Base-by-base conservation (phyloP, 2,113 vertebrate genomes). In the Antennarius striatus region DNA sequence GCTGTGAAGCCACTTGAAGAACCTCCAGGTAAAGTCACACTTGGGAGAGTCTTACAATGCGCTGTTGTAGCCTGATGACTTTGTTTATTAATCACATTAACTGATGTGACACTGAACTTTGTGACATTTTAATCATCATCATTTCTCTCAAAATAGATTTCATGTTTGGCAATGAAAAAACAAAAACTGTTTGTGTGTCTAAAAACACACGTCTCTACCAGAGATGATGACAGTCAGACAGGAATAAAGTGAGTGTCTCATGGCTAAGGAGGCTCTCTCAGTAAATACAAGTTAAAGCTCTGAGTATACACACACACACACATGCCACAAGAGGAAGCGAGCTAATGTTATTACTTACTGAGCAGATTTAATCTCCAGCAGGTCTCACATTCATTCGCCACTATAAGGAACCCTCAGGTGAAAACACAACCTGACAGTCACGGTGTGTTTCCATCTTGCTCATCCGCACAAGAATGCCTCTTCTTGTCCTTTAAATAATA, bases 1-100 rank as follows among this genome's bases (percentile, higher is more conserved):
- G 89, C 90, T 2, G 78, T 91, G 71, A 85, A 80, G 43, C 16
- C 77, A 16, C 13, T 51, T 30, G 82, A 83, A 39, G 50, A 67
- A 40, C 48, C 84, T 75, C 69, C 91, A 94, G 94, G 95, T 95
- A 91, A 78, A 32, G 42, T 63, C 52, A 22, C 16, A 12, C 10
- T 11, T 12, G 42, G 42, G 42, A 9, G 11, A 36, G 32, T 7
- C 7, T 36, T 36, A 36, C 4, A 36, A 36, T 36, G 3, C 32
- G 6, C 42, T 43, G 22, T 3, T 48, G 6, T 39, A 3, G 7
- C 17, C 2, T 14, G 39, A 15, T 28, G 1, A 5, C 50, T 7
- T 28, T 22, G 13, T 51, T 15, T 15, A 0, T 56, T 47, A 17
- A 29, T 7, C 12, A 4, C 28, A 57, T 15, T 3, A 43, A 43